A percentile compares a stretch with the other conserved stretches of the same genome.
Evolutionary conservation across 2,113 vertebrate genomes (phyloP).

Genomic region (Plecotus auritus): DNA sequence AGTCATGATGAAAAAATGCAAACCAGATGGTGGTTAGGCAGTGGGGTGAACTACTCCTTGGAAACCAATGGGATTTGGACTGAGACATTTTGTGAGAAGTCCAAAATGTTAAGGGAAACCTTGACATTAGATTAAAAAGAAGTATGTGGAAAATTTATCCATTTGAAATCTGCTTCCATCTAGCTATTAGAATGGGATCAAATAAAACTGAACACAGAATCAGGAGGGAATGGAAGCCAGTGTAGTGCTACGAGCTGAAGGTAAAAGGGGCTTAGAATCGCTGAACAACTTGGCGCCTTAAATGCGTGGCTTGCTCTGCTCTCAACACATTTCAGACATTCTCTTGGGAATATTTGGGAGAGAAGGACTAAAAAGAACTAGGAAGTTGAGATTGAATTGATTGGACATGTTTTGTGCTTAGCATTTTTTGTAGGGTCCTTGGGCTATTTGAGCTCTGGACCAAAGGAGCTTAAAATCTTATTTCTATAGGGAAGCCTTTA

Average conservation of each 20-base stretch:
- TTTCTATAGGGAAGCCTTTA: not conserved
- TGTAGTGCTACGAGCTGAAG: not conserved
- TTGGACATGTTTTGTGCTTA: not conserved
- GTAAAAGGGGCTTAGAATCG: conserved; percentile 6
- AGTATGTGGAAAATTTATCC: conserved; percentile 55
- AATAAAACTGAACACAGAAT: conserved; percentile 51
- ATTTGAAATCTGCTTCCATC: conserved; percentile 45
- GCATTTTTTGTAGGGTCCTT: conserved; percentile 7
- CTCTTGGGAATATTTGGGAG: not conserved
- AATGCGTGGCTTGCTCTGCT: not conserved
- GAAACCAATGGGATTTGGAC: conserved; percentile 52
- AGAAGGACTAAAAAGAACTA: not conserved
- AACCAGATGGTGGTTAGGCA: conserved; percentile 57
- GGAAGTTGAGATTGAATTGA: not conserved
- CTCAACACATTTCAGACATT: not conserved
- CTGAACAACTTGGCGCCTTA: not conserved
- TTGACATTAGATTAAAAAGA: conserved; percentile 52
- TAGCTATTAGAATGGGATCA: conserved; percentile 30
- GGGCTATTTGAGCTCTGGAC: not conserved
- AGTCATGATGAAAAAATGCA: conserved; percentile 61
- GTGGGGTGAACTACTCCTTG: conserved; percentile 30
- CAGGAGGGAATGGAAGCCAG: not conserved
- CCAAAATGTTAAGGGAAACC: conserved; percentile 55
- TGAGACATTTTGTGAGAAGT: conserved; percentile 51
- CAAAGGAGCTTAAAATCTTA: not conserved